phyloP scores from a whole-genome alignment of 1,140 invertebrate genomes.

The Onthophagus taurus region DNA sequence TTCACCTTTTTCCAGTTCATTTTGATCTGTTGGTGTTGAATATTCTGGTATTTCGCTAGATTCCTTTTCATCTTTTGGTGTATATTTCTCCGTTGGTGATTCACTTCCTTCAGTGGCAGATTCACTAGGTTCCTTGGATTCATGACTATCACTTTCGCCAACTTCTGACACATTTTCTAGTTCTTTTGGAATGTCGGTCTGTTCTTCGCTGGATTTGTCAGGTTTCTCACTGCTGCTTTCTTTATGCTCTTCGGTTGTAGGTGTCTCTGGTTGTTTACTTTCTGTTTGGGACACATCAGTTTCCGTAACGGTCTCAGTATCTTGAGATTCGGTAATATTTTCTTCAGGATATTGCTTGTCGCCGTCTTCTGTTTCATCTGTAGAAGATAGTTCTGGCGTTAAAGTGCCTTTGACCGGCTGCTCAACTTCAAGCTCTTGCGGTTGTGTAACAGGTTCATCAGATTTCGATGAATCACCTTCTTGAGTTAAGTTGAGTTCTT shows the following conservation, averaged over 20 bases:
- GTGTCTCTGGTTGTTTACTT: not conserved
- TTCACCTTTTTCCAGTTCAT: not conserved
- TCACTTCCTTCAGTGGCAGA: not conserved
- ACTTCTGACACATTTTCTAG: no score
- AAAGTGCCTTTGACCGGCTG: not conserved
- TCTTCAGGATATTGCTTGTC: conserved; percentile 8
- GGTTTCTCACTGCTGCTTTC: conserved; percentile 6
- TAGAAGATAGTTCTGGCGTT: conserved; percentile 6
- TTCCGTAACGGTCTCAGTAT: not conserved
- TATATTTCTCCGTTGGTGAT: not conserved
- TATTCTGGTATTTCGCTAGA: not conserved
- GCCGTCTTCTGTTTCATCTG: not conserved
- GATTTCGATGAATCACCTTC: conserved; percentile 6
- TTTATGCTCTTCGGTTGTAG: not conserved
- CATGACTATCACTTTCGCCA: not conserved
- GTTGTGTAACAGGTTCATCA: conserved; percentile 7
- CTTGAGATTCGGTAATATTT: conserved; percentile 1
- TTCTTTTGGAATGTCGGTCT: conserved; percentile 5
- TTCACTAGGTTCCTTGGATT: conserved; percentile 3
- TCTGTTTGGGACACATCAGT: conserved; percentile 3
- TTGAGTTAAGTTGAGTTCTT: not conserved
- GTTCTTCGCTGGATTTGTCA: no score
- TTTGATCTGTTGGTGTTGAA: not conserved
- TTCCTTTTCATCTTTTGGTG: not conserved
- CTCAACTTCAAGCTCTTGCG: conserved; percentile 2